Conservation (phyloP, 2,888 invertebrate genomes). For the Bembecia ichneumoniformis region DNA sequence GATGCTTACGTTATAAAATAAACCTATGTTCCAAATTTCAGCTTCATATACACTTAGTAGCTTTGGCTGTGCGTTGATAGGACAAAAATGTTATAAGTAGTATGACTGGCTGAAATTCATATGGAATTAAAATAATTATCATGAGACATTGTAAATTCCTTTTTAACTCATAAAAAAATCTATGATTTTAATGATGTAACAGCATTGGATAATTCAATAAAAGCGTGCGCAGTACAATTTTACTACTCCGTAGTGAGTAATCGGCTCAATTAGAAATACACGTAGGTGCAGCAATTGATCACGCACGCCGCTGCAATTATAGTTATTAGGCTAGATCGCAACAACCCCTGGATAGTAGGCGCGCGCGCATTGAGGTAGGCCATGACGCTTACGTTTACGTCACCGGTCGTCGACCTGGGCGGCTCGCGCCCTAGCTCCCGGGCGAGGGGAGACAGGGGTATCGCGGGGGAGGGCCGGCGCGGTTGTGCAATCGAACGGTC, state of each 20-base stretch:
- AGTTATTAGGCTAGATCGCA: conserved; percentile 42
- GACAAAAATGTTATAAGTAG: too few species aligned
- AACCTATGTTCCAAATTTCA: background rate
- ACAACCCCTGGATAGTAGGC: conserved; percentile 60
- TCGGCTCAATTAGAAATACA: conserved; percentile 4
- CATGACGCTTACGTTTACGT: conserved; percentile 68
- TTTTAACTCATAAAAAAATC: background rate
- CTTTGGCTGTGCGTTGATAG: too few species aligned
- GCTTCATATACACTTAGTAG: background rate
- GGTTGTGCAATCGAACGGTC: conserved; percentile 70
- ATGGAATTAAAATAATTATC: too few species aligned
- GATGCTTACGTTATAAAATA: background rate
- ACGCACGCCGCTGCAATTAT: background rate
- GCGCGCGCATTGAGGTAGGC: conserved; percentile 73
- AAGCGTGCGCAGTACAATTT: conserved; percentile 3
- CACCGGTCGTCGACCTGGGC: conserved; percentile 57
- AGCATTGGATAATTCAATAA: conserved; percentile 3
- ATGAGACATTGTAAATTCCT: too few species aligned
- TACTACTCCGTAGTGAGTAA: conserved; percentile 5
- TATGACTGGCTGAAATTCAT: too few species aligned
- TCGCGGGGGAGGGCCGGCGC: conserved; percentile 27
- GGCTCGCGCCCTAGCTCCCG: conserved; percentile 53
- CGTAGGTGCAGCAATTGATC: conserved; percentile 16
- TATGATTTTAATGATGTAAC: conserved; percentile 3
- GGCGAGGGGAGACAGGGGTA: conserved; percentile 26